phyloP scores from a whole-genome alignment of 2,888 invertebrate genomes.

The Ichneumoninae sp. region DNA sequence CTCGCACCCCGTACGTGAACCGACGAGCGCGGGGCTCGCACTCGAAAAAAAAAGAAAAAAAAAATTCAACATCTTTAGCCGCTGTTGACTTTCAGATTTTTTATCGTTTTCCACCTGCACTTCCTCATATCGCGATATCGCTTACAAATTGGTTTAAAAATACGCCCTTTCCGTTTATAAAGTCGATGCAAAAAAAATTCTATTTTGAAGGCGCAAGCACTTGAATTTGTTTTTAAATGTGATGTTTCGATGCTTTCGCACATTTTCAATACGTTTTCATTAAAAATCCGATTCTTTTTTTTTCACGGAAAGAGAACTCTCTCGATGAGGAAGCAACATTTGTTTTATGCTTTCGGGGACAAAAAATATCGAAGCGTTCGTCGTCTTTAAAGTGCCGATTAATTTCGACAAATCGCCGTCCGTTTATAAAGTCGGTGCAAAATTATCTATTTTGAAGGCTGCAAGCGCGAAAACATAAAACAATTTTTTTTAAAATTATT shows the following conservation, averaged over 20 bases:
- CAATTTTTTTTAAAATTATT: neutral
- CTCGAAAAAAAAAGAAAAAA: slow-evolving; percentile 31
- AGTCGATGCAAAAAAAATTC: neutral
- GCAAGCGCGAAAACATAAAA: no score
- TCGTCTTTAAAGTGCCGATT: neutral
- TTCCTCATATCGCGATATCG: slow-evolving; percentile 14
- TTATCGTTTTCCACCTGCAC: slow-evolving; percentile 34
- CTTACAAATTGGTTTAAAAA: neutral
- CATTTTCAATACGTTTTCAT: no score
- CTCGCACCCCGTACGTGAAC: slow-evolving; percentile 66
- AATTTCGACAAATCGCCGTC: neutral
- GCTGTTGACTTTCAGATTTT: slow-evolving; percentile 48
- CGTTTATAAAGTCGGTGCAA: no score
- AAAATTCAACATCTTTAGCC: slow-evolving; percentile 56
- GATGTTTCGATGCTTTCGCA: no score
- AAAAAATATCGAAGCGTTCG: neutral
- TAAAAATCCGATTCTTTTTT: no score
- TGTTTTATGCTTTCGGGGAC: no score
- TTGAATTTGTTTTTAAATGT: neutral
- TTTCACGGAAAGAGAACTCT: no score
- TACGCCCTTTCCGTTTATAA: neutral
- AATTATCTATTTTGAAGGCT: no score
- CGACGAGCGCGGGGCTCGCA: slow-evolving; percentile 18
- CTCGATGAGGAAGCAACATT: no score
- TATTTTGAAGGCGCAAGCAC: neutral